Percentiles rank a stretch among this genome's conserved stretches.
Conservation (phyloP, 2,113 vertebrate genomes). For the Lampris incognitus region DNA sequence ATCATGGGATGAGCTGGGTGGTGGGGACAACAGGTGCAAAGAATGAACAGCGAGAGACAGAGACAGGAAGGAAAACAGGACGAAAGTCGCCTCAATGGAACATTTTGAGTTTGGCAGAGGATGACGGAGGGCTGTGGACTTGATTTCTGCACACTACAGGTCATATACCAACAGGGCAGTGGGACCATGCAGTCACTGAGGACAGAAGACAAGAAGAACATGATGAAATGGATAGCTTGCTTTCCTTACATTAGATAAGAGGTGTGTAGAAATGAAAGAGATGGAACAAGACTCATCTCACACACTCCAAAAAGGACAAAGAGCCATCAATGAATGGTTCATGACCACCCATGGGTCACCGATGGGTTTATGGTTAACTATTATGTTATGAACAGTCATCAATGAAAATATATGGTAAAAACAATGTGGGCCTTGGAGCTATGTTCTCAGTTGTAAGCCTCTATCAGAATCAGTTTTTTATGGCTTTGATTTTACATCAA, state of each 20-base stretch:
- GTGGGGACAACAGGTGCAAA: slow-evolving; percentile 47
- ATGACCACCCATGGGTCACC: no score
- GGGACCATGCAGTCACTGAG: slow-evolving; percentile 56
- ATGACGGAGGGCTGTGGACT: slow-evolving; percentile 22
- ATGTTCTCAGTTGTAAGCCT: no score
- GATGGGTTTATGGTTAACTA: no score
- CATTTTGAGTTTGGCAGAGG: slow-evolving; percentile 30
- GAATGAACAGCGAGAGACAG: slow-evolving; percentile 29
- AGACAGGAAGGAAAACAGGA: slow-evolving; percentile 29
- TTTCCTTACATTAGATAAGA: background rate
- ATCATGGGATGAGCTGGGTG: slow-evolving; percentile 79
- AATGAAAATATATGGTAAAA: no score
- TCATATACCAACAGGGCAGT: slow-evolving; percentile 53
- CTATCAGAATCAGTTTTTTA: no score
- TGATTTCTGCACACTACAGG: slow-evolving; percentile 49
- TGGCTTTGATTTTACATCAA: no score
- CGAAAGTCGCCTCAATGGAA: slow-evolving; percentile 40
- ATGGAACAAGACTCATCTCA: background rate
- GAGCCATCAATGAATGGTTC: no score
- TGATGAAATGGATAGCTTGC: slow-evolving; percentile 34
- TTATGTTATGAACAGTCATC: no score
- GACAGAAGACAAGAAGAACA: slow-evolving; percentile 57
- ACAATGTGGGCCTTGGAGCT: no score
- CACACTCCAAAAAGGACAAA: background rate
- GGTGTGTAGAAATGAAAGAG: slow-evolving; percentile 5